Evolutionary conservation across 2,797 vertebrate genomes (phyloP), one percentile per base, ranked within the genome.

Genomic region (Perodicticus potto): DNA sequence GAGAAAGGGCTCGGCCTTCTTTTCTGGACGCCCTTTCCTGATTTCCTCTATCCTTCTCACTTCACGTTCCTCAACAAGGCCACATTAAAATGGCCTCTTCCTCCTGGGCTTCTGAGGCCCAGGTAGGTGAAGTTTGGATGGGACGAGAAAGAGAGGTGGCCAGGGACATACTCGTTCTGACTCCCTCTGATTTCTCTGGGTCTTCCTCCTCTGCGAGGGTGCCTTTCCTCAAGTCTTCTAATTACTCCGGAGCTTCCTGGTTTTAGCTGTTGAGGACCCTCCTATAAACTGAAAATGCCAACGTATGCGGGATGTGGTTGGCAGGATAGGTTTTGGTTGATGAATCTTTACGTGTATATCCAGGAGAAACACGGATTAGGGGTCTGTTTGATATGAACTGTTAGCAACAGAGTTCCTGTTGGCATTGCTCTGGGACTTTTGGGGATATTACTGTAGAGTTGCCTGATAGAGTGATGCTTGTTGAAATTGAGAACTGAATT

Each of bases 21-120:
- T 93, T 94, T 90, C 59, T 34, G 57, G 83, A 65, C 49, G 83
- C 57, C 78, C 69, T 91, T 95, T 27, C 81, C 67, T 74, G 57
- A n/a, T 94, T 93, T 93, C 53, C 73, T 96, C 49, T 69, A 73
- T 88, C 25, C 34, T 67, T 20, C 12, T 97, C 70, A 12, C 10
- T 95, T 83, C 80, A 65, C 37, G 32, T 85, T 94, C 37, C 29
- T 97, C 23, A 74, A 22, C 70, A 65, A 92, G 85, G 45, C 88
- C 65, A 95, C 69, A 53, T 97, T 94, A 97, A 97, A 96, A 97
- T 97, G 97, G 96, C 96, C 93, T 97, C 95, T 57, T 61, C 86
- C 83, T 86, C 86, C 81, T 11, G 76, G 81, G 72, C 69, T 89
- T 91, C 34, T 77, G 59, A 91, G 74, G 76, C 55, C 63, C 1